Conservation (phyloP, 2,113 vertebrate genomes). For the Cyanistes caeruleus region DNA sequence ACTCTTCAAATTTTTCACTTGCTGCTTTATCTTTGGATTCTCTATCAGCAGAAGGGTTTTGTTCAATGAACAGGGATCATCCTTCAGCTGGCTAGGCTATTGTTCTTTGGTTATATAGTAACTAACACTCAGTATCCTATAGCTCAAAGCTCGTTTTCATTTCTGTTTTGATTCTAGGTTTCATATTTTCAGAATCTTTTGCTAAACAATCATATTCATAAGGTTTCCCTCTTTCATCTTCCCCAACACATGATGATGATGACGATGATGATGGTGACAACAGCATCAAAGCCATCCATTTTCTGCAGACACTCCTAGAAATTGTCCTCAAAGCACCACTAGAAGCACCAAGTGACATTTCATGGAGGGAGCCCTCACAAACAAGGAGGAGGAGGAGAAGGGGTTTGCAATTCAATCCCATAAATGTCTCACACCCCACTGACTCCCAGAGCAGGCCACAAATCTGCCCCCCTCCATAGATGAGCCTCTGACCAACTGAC, state of each 20-base stretch:
- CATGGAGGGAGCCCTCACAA: not conserved
- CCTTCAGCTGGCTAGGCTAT: too few species aligned
- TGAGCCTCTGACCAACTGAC: not conserved
- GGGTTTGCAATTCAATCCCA: not conserved
- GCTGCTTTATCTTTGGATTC: too few species aligned
- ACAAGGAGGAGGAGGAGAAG: not conserved
- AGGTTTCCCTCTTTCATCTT: too few species aligned
- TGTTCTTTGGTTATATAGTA: too few species aligned
- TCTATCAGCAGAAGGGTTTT: too few species aligned
- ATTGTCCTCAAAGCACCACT: not conserved
- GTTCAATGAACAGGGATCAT: too few species aligned
- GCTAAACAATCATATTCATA: too few species aligned
- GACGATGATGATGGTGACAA: not conserved
- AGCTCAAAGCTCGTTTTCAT: too few species aligned
- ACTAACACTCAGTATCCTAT: too few species aligned
- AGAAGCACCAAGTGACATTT: not conserved
- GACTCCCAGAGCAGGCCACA: not conserved
- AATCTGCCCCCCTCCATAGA: accelerated
- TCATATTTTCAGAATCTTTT: too few species aligned
- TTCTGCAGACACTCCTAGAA: not conserved
- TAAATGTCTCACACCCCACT: not conserved
- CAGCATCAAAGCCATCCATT: accelerated
- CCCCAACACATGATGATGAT: not conserved
- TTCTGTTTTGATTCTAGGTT: too few species aligned
- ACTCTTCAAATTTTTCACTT: too few species aligned